These are phyloP conservation scores for Phataginus tricuspis DNA, from an alignment of 2,797 vertebrate genomes.

Conservation along the genomic window DNA sequence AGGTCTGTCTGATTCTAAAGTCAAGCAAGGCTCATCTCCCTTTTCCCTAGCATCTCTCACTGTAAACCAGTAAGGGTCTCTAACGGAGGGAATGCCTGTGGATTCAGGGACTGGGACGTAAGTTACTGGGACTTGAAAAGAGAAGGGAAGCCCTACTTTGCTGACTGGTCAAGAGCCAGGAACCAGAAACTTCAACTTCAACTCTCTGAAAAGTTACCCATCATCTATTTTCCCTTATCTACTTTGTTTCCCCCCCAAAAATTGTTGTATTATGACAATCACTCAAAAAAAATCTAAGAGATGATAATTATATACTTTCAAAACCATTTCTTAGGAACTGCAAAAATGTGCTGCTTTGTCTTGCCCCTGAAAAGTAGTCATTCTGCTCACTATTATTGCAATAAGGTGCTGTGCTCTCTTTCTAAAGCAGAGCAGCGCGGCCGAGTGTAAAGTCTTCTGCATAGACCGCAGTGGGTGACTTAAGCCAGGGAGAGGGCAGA, in stretches of 20 bases:
- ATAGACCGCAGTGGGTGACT: background rate
- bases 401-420: background rate
- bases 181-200: background rate
- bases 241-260: background rate
- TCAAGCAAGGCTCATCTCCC: background rate
- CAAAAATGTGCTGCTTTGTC: background rate
- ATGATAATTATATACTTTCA: background rate
- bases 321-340: background rate
- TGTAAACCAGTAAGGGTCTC: background rate
- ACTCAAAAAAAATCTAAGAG: background rate
- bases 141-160: background rate
- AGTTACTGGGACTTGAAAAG: background rate
- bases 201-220: background rate
- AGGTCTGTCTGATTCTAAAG: background rate
- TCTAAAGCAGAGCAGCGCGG: background rate
- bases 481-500: rapidly evolving
- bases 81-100: background rate
- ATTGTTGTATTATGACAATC: background rate
- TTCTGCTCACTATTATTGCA: background rate
- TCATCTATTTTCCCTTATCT: background rate
- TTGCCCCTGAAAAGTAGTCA: background rate
- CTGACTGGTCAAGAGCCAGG: background rate
- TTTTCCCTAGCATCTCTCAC: background rate
- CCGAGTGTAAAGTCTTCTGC: background rate
- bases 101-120: background rate